A percentile compares a stretch with the other conserved stretches of the same genome.
These are phyloP conservation scores for Homarus americanus DNA, from an alignment of 1,140 invertebrate genomes.

Conservation along the genomic window DNA sequence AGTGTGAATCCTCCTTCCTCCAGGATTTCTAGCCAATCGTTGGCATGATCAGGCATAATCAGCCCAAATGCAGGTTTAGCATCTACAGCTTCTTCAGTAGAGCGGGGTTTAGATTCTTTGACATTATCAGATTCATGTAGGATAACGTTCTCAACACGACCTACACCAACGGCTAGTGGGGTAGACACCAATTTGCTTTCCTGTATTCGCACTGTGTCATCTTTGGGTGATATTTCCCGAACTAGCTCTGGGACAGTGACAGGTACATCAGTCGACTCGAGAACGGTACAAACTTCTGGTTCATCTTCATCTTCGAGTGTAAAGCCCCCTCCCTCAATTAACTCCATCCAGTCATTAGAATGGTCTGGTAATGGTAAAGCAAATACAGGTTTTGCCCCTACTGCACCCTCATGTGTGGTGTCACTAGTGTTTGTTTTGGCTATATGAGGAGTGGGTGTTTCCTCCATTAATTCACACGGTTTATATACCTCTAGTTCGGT, in stretches of 20 bases:
- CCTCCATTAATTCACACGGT: not conserved
- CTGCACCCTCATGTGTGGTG: not conserved
- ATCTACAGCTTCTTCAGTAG: not conserved
- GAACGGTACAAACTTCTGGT: not conserved
- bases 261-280: not conserved
- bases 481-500: not conserved
- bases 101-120: not conserved
- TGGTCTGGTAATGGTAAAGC: constrained; percentile 59
- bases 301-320: constrained; percentile 65
- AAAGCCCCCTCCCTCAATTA: constrained; percentile 63
- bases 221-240: not conserved
- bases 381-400: constrained; percentile 21
- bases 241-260: not conserved
- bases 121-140: not conserved
- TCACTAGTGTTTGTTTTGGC: not conserved
- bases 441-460: not conserved
- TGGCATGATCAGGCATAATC: constrained; percentile 50
- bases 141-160: not conserved
- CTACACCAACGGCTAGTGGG: not conserved
- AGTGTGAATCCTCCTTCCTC: constrained; percentile 47
- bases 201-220: not conserved
- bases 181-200: not conserved
- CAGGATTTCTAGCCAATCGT: constrained; percentile 51
- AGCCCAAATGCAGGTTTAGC: constrained; percentile 39
- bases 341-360: constrained; percentile 65